These are phyloP conservation scores for Trogon melanurus DNA, from an alignment of 2,113 vertebrate species.

Conservation along the genomic window DNA sequence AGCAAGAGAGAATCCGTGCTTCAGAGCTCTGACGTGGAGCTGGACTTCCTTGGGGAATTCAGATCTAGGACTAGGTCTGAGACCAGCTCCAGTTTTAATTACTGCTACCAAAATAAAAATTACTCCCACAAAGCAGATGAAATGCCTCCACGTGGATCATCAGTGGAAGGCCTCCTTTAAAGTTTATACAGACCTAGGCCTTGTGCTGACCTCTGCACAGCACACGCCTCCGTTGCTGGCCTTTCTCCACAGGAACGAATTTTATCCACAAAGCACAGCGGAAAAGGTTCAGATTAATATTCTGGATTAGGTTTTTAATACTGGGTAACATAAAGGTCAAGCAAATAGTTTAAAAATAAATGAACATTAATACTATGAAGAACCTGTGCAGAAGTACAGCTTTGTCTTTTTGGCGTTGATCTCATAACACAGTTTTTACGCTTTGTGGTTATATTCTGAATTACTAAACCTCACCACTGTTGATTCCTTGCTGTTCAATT, in stretches of 20 bases:
- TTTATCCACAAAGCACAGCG: background rate
- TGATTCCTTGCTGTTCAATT: background rate
- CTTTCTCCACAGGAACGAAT: background rate
- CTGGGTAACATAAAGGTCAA: background rate
- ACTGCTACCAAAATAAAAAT: background rate
- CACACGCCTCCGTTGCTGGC: background rate
- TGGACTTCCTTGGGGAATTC: background rate
- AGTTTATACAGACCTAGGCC: background rate
- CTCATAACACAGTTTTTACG: background rate
- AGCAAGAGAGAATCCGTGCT: background rate
- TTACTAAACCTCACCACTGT: background rate
- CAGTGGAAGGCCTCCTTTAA: background rate
- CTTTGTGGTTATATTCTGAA: background rate
- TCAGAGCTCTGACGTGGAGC: background rate
- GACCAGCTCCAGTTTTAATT: conserved; percentile 1
- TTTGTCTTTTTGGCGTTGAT: background rate
- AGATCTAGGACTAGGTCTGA: background rate
- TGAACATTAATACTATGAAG: background rate
- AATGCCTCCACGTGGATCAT: background rate
- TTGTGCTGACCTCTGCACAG: background rate
- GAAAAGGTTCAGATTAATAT: background rate
- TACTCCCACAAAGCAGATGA: background rate
- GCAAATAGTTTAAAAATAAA: conserved; percentile 11
- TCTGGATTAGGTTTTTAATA: background rate
- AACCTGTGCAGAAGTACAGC: background rate